Base-by-base conservation (phyloP, 2,113 vertebrate genomes). In the Brachyhypopomus occidentalis region DNA sequence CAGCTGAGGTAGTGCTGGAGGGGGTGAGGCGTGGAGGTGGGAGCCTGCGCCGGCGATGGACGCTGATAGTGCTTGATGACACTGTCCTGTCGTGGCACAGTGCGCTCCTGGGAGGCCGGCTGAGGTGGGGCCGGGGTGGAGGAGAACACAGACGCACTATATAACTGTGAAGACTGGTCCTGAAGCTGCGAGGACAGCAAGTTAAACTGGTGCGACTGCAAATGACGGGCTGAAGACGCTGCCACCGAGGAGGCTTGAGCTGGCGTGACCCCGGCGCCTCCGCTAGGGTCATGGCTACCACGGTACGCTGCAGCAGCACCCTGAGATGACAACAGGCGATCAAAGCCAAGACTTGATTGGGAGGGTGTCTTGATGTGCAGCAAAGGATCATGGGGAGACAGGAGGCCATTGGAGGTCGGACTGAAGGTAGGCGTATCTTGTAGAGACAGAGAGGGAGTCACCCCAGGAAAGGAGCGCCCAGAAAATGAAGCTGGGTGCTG, bases 1-100 rank as follows among this genome's bases (percentile, higher is more conserved):
- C 97, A 98, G 89, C 97, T 97, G 82, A 98, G 92, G 86, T 97
- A 98, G 79, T 98, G 96, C 93, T 98, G 96, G 2, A 98, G 93
- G 73, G 95, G 93, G 78, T 96, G 96, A 16, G 96, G 92, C 1
- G 94, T 92, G 62, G 94, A 93, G 19, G 94, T 92, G 23, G 90
- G 94, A 0, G 95, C 88, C 84, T 96, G 96, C 0, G 95, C 89
- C 0, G 94, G 93, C 0, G 93, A 93, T 0, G 97, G 96, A 2
- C 97, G 92, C 87, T 98, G 97, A 93, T 98, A 98, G 93, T 98
- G 96, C 89, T 98, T 98, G 77, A 98, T 98, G 58, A 98, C 97
- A 0, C 96, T 98, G 92, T 98, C 97, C 88, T 98, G 96, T 0
- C 94, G 86, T 8, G 97, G 95, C 1, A 97, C 91, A 7, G 97